Evolutionary conservation across 2,113 vertebrate species (phyloP).

Genomic region (Aldabrachelys gigantea): DNA sequence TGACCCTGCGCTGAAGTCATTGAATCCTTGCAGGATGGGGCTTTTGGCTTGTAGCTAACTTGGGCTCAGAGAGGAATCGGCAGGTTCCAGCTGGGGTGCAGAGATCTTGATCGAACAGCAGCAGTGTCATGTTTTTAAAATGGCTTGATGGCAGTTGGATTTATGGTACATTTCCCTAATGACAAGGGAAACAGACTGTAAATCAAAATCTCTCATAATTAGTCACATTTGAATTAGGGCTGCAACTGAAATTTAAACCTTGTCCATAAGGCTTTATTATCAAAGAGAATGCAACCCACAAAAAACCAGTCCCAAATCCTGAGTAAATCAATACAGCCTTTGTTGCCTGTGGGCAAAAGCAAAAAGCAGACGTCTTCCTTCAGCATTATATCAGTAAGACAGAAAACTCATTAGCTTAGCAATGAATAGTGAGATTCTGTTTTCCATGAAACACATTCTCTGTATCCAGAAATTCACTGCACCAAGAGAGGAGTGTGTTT

Average conservation of each 20-base stretch:
- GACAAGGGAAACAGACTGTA: constrained; percentile 25
- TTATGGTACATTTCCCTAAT: constrained; percentile 21
- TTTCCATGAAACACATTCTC: constrained; percentile 37
- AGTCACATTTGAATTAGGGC: constrained; percentile 59
- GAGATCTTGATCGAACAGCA: constrained; percentile 45
- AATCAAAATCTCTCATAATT: constrained; percentile 56
- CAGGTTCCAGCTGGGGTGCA: constrained; percentile 32
- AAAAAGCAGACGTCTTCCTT: constrained; percentile 35
- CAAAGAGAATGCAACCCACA: constrained; percentile 62
- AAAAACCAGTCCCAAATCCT: constrained; percentile 9
- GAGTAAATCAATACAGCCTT: constrained; percentile 53
- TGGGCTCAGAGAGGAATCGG: constrained; percentile 37
- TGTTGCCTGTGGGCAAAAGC: constrained; percentile 49
- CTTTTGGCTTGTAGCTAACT: constrained; percentile 53
- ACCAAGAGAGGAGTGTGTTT: background rate
- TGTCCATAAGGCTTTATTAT: constrained; percentile 44
- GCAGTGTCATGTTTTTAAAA: background rate
- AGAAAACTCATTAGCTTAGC: constrained; percentile 44
- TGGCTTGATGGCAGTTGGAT: constrained; percentile 11
- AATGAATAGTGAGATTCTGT: constrained; percentile 38
- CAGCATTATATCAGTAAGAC: background rate
- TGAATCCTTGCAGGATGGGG: constrained; percentile 39
- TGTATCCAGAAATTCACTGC: constrained; percentile 15
- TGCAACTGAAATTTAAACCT: constrained; percentile 45
- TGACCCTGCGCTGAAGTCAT: constrained; percentile 34